A percentile compares a stretch with the other conserved stretches of the same genome.
phyloP scores from a whole-genome alignment of 2,797 vertebrate genomes.

The Ceryle rudis region DNA sequence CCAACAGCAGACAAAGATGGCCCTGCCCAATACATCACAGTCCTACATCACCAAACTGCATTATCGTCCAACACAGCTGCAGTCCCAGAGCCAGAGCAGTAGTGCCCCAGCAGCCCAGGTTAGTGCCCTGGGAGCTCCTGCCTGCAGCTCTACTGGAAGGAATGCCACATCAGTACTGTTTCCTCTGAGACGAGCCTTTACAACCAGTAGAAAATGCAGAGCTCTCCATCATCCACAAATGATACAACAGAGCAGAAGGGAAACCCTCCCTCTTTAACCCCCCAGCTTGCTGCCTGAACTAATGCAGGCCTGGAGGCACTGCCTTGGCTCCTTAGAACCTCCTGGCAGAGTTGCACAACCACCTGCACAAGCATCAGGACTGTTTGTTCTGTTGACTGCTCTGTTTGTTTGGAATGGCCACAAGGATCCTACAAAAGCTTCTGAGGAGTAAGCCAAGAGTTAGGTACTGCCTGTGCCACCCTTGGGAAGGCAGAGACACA shows the following conservation, averaged over 20 bases:
- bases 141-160: fast-evolving
- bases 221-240: background rate
- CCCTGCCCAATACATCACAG: background rate
- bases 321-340: background rate
- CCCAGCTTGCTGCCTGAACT: background rate
- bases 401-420: background rate
- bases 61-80: fast-evolving
- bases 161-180: background rate
- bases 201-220: fast-evolving
- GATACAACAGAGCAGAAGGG: background rate
- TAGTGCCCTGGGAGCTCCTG: background rate
- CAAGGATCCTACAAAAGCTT: background rate
- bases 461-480: background rate
- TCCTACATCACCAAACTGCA: background rate
- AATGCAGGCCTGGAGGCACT: fast-evolving
- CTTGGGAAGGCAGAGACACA: background rate
- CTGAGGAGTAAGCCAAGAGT: background rate
- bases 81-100: background rate
- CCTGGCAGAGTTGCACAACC: background rate
- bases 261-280: background rate
- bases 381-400: background rate
- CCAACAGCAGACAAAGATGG: background rate
- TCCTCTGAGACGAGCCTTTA: background rate
- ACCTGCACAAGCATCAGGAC: background rate
- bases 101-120: background rate